Evolutionary conservation across 2,888 invertebrate species (phyloP).

Genomic region (Rhopalosiphum nymphaeae): DNA sequence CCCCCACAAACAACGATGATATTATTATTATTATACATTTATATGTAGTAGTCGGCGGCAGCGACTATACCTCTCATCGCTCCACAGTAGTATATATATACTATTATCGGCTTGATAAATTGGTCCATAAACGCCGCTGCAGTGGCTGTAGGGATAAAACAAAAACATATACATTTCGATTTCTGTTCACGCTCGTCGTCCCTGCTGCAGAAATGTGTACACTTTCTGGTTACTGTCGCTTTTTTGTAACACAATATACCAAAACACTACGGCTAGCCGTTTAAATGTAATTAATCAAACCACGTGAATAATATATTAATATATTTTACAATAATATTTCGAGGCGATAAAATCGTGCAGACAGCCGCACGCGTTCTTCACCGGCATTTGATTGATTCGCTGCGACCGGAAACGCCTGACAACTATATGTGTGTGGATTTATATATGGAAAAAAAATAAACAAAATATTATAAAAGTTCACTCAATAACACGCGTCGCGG

Average conservation of each 20-base stretch:
- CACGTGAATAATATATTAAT: neutral
- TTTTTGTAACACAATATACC: neutral
- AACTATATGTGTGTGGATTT: neutral
- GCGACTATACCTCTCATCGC: conserved; percentile 1
- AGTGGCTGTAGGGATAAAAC: neutral
- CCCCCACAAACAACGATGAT: neutral
- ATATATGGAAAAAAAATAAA: neutral
- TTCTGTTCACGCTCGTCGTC: neutral
- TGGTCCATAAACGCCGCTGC: conserved; percentile 6
- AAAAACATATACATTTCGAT: neutral
- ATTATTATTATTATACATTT: neutral
- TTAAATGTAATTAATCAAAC: conserved; percentile 30
- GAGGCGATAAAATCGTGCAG: neutral
- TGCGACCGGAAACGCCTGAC: neutral
- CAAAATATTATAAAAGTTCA: conserved; percentile 20
- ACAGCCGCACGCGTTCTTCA: neutral
- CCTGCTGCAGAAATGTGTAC: neutral
- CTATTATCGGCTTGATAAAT: conserved; percentile 19
- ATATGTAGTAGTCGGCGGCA: neutral
- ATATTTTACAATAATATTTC: neutral
- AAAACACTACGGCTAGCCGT: neutral
- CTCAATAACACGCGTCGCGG: conserved; percentile 42
- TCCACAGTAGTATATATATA: neutral
- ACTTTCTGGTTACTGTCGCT: neutral
- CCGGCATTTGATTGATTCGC: conserved; percentile 43